Evolutionary conservation across 2,888 invertebrate species (phyloP), one percentile per base, ranked within the genome.

Genomic region (Odontocerum albicorne): DNA sequence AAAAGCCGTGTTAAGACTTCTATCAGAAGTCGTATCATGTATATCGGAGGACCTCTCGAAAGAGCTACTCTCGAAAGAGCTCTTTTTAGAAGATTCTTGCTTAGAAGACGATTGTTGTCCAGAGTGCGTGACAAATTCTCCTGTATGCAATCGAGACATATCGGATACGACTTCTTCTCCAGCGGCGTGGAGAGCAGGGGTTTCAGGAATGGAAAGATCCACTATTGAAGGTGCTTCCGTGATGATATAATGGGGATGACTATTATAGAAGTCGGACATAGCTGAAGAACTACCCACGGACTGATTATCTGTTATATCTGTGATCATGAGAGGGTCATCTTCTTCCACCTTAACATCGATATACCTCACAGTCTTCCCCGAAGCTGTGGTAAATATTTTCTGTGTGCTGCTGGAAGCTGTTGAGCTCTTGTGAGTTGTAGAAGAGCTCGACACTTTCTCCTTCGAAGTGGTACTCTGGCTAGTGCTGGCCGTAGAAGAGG

Each of bases 281-380:
- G 72, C 74, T 40, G 78, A 78, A 62, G 78, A 76, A 62, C 73
- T 74, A 16, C 59, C 56, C 57, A 75, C 68, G 55, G 78, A 78
- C 46, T 72, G 70, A 62, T 77, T 70, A 62, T 79, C 78, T 51
- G 74, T 74, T 53, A 79, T 68, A 62, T 79, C 78, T 20, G 77
- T 77, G 63, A 79, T 79, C 77, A 77, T 77, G 32, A 78, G 70
- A 56, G 78, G 78, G 65, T 79, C 78, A 62, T 77, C 77, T 63
- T 77, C 75, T 65, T 79, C 78, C 64, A 79, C 77, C 69, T 79
- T 77, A 58, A 79, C 77, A 53, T 79, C 73, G 63, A 79, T 78
- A 66, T 77, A 75, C 59, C 75, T 73, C 45, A 79, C 70, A 66
- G 77, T 76, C 69, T 76, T 79, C 65, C 78, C 78, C 55, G 75